A percentile compares a stretch with the other conserved stretches of the same genome.
These are phyloP conservation scores for Perognathus longimembris DNA, from an alignment of 2,113 vertebrate species.

Conservation along the genomic window DNA sequence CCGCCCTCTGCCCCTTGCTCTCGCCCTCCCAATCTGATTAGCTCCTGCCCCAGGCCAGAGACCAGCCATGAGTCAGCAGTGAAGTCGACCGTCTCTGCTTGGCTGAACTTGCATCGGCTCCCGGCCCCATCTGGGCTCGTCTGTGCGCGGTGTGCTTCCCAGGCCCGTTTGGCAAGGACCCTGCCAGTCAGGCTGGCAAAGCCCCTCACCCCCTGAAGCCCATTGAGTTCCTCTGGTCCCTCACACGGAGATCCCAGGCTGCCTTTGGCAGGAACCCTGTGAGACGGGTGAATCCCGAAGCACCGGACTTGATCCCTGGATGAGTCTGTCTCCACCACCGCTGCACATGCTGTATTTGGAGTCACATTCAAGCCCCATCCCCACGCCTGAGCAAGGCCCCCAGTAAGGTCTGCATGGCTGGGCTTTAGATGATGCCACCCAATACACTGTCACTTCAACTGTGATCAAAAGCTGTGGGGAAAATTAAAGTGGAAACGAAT, in stretches of 20 bases:
- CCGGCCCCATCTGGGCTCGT: not conserved
- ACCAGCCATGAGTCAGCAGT: too few relatives aligned
- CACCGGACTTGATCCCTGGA: too few relatives aligned
- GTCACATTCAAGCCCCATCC: not conserved
- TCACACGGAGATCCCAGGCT: too few relatives aligned
- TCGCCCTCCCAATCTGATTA: accelerated
- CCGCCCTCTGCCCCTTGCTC: too few relatives aligned
- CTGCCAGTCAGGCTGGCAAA: not conserved
- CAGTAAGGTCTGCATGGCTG: not conserved
- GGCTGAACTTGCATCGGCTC: accelerated
- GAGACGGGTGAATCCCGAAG: too few relatives aligned
- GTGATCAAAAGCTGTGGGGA: not conserved
- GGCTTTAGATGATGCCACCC: too few relatives aligned
- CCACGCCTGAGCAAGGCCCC: not conserved
- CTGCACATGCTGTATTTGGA: not conserved
- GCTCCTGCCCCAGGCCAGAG: too few relatives aligned
- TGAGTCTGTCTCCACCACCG: too few relatives aligned
- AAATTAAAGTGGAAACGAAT: not conserved
- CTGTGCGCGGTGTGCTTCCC: not conserved
- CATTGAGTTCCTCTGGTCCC: too few relatives aligned
- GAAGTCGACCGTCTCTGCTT: not conserved
- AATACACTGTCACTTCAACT: too few relatives aligned
- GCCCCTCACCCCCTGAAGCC: not conserved
- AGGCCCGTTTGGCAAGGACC: not conserved
- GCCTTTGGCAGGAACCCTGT: not conserved